Evolutionary conservation across 2,113 vertebrate species (phyloP), one percentile per base, ranked within the genome.

Genomic region (Gila orcuttii): DNA sequence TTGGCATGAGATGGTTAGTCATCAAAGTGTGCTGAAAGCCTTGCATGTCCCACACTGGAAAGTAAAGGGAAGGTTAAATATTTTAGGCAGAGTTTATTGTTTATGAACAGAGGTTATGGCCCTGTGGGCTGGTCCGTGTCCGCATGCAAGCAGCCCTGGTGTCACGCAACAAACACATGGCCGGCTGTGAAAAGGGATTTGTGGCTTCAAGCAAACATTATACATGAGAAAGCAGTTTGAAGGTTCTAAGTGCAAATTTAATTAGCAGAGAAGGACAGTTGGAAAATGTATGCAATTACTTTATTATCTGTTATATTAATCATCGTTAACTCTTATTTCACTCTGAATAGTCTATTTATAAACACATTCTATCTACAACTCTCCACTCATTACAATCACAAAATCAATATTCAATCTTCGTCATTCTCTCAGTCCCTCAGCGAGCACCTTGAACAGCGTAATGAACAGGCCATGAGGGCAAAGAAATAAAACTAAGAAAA

Each of bases 31-130:
- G 79, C 90, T 85, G 83, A 80, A 64, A 85, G 88, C 79, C 21
- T 86, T 77, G 91, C 87, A 82, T 90, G 92, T 87, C 78, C 82
- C 75, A n/a, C 39, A 74, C 85, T 59, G 85, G 82, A 89, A 88
- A 88, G 89, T 86, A 88, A 89, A 86, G 78, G 86, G 69, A 83
- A 91, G 87, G 86, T 86, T 90, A 88, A 91, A 90, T 90, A 88
- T 90, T 91, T 90, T 87, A 85, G 84, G 60, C 86, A 79, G 81
- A 77, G 79, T 86, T 77, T 90, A 85, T 89, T 78, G 77, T 89
- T 86, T 88, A 69, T 88, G 84, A 83, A 92, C 80, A 85, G 59
- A 81, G 89, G 81, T 64, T 85, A 84, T 85, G 86, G 81, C 74
- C n/a, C 55, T 82, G 82, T 80, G 82, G 82, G 78, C 59, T 85